Evolutionary conservation across 2,888 invertebrate genomes (phyloP), one percentile per base, ranked within the genome.

Genomic region (Shargacucullia verbasci): DNA sequence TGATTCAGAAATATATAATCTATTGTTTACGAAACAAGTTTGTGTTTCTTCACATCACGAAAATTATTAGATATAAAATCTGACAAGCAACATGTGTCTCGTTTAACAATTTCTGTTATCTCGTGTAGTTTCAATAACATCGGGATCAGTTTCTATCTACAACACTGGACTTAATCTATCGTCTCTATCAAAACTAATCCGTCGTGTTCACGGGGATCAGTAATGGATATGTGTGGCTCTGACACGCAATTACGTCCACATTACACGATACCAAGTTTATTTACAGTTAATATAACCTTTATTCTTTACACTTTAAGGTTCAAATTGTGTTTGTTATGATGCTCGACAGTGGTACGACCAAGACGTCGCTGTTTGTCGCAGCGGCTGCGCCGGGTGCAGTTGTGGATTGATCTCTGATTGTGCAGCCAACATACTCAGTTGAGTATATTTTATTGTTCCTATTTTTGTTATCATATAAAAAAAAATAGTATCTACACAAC

Each of bases 161-260:
- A 44, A 47, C 11, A 47, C 29, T 20, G 39, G 33, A 14, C 34
- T 58, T 65, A 39, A 59, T 54, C 40, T 54, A 49, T 68, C 40
- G 49, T n/a, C 14, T 65, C 70, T 56, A 62, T 70, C 69, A 63
- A 61, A 74, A 72, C 68, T 68, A 73, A 76, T 79, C 70, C 64
- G 49, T 70, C 57, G 57, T 43, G 66, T 70, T 69, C 67, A 71
- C 71, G 58, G 60, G 47, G 66, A 55, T 76, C 72, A 49, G 73
- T 59, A 73, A 71, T 70, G 64, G 72, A 77, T 78, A 72, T 70
- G 81, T 73, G 81, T 83, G 84, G 59, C 43, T 45, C 50, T 83
- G 84, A 84, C 84, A 84, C 65, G 67, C 82, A 81, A 84, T 84
- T 81, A 82, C 77, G 66, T 39, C 57, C 65, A 54, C 66, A 73